A percentile compares a stretch with the other conserved stretches of the same genome.
Conservation (phyloP, 2,888 invertebrate species). For the Cacoxenus indagator region DNA sequence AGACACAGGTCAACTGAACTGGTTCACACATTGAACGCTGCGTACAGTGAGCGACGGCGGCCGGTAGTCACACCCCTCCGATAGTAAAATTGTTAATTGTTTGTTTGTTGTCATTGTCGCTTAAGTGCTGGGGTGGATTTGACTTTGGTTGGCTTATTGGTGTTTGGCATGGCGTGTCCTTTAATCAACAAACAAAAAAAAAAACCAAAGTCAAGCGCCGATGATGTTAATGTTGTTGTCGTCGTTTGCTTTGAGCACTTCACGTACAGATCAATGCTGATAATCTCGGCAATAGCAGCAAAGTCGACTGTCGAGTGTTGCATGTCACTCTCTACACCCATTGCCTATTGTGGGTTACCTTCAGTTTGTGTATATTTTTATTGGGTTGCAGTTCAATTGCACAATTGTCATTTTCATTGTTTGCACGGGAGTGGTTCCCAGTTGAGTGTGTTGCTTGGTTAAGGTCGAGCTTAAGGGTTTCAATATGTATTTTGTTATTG, state of each 20-base stretch:
- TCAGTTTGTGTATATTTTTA: not conserved
- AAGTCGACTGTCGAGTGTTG: not conserved
- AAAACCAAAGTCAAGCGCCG: slow-evolving; percentile 46
- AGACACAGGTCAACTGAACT: slow-evolving; percentile 46
- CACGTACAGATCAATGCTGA: slow-evolving; percentile 31
- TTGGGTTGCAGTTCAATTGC: slow-evolving; percentile 52
- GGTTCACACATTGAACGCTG: slow-evolving; percentile 13
- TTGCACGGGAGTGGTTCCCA: slow-evolving; percentile 44
- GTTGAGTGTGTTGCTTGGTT: not conserved
- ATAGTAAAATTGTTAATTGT: slow-evolving; percentile 66
- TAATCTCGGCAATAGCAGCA: slow-evolving; percentile 38
- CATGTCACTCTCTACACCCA: slow-evolving; percentile 24
- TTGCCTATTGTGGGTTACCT: slow-evolving; percentile 25
- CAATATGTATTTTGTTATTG: slow-evolving; percentile 30
- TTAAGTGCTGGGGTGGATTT: slow-evolving; percentile 63
- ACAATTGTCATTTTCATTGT: slow-evolving; percentile 65
- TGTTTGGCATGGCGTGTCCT: slow-evolving; percentile 54
- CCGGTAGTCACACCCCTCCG: slow-evolving; percentile 31
- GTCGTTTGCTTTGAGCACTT: slow-evolving; percentile 1
- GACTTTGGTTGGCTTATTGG: slow-evolving; percentile 34
- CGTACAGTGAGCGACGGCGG: not conserved
- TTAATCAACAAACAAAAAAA: slow-evolving; percentile 34
- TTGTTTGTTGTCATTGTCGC: slow-evolving; percentile 69
- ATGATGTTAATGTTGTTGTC: not conserved
- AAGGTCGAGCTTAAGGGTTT: slow-evolving; percentile 40